Evolutionary conservation across 2,888 invertebrate species (phyloP).

Genomic region (Drosophila niveifrons): DNA sequence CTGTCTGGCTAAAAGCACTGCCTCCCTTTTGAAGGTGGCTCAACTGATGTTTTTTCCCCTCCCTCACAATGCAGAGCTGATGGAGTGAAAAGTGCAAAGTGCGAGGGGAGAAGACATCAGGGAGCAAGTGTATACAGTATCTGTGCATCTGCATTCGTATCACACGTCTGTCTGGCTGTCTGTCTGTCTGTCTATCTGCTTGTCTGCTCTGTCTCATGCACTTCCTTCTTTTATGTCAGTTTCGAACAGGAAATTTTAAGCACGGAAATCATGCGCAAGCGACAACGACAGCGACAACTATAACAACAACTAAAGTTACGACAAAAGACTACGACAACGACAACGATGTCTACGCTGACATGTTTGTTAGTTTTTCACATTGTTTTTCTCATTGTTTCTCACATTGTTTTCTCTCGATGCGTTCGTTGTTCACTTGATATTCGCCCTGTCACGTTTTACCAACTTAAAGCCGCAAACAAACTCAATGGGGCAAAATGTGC

Average conservation of each 20-base stretch:
- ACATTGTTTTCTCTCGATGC: constrained; percentile 21
- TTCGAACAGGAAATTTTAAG: constrained; percentile 75
- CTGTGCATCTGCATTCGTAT: constrained; percentile 48
- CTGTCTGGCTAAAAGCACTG: constrained; percentile 11
- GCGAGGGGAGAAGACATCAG: neutral
- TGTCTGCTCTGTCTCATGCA: constrained; percentile 42
- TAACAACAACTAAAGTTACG: constrained; percentile 10
- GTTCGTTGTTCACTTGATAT: constrained; percentile 30
- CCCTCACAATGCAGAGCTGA: constrained; percentile 15
- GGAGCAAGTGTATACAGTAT: constrained; percentile 10
- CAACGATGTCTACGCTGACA: constrained; percentile 40
- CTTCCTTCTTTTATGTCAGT: constrained; percentile 66
- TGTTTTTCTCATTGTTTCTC: constrained; percentile 28
- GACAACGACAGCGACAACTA: constrained; percentile 41
- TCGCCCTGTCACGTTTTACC: constrained; percentile 40
- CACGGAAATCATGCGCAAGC: constrained; percentile 72
- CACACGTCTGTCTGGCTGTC: constrained; percentile 32
- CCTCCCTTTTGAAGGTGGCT: neutral
- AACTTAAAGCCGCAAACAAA: constrained; percentile 35
- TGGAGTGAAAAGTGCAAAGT: neutral
- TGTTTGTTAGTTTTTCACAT: constrained; percentile 55
- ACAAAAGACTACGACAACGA: constrained; percentile 21
- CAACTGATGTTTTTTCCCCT: constrained; percentile 20
- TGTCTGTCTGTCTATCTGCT: constrained; percentile 24
- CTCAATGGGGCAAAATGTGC: constrained; percentile 15